phyloP scores from a whole-genome alignment of 92 coral and sea anemone genomes.

The Zoanthus sansibaricus region DNA sequence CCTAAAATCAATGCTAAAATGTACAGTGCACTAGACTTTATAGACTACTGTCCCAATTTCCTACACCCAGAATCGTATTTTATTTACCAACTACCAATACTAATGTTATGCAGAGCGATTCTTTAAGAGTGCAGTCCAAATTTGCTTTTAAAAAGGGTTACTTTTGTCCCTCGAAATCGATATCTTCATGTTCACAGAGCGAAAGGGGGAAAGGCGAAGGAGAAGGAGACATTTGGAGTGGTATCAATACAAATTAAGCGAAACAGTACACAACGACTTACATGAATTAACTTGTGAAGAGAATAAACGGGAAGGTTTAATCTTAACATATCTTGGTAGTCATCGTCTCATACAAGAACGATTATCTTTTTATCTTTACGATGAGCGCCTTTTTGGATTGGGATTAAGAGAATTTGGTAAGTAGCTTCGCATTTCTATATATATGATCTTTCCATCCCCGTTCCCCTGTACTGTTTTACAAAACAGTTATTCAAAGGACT shows the following conservation, averaged over 20 bases:
- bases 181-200: not conserved
- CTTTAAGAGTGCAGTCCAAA: not conserved
- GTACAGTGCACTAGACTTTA: not conserved
- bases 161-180: not conserved
- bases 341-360: not conserved
- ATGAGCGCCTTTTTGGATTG: no score
- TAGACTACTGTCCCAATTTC: not conserved
- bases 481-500: no score
- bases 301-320: not conserved
- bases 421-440: no score
- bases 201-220: not conserved
- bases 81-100: no score
- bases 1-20: not conserved
- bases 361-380: not conserved
- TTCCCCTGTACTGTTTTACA: no score
- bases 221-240: not conserved
- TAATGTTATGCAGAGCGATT: no score
- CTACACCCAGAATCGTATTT: not conserved
- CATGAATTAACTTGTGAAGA: not conserved
- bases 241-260: not conserved
- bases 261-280: not conserved
- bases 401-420: no score
- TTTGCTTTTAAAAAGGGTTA: slow-evolving; percentile 2
- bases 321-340: not conserved
- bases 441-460: no score